These are phyloP conservation scores for Eupithecia vulgata DNA, from an alignment of 2,888 invertebrate genomes.

Conservation along the genomic window DNA sequence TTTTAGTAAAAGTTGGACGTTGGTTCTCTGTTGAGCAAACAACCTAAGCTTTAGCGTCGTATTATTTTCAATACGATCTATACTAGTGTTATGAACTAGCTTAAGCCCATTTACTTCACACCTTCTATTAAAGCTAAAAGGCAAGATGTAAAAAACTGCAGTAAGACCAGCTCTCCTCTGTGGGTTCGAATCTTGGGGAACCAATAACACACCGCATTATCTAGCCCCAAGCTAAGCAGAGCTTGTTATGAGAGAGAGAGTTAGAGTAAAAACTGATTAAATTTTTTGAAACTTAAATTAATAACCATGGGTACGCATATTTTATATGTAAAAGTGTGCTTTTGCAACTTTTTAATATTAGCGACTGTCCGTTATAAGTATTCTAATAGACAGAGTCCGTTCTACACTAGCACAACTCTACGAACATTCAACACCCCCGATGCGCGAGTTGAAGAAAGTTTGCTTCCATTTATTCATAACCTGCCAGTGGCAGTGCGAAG, in stretches of 20 bases:
- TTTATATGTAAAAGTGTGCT: neutral
- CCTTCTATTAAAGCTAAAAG: no score
- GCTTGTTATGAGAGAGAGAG: no score
- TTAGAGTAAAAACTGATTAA: no score
- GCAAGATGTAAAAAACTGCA: no score
- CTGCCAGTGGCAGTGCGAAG: slow-evolving; percentile 44
- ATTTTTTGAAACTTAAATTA: neutral
- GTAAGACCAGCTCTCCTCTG: no score
- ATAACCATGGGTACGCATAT: neutral
- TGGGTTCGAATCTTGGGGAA: no score
- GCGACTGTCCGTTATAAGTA: neutral
- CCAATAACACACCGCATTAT: no score
- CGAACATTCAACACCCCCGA: slow-evolving; percentile 5
- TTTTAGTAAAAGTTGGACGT: neutral
- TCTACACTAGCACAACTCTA: neutral
- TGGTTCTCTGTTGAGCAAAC: neutral
- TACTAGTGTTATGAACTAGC: neutral
- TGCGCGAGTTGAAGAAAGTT: slow-evolving; percentile 38
- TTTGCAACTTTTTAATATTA: neutral
- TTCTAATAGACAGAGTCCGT: neutral
- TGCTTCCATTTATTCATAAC: slow-evolving; percentile 39
- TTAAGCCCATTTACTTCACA: no score
- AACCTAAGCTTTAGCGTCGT: neutral
- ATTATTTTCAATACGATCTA: neutral
- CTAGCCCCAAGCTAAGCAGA: no score